These are phyloP conservation scores for Anthopleura sola DNA, from an alignment of 64 coral and sea anemone species.

Conservation along the genomic window DNA sequence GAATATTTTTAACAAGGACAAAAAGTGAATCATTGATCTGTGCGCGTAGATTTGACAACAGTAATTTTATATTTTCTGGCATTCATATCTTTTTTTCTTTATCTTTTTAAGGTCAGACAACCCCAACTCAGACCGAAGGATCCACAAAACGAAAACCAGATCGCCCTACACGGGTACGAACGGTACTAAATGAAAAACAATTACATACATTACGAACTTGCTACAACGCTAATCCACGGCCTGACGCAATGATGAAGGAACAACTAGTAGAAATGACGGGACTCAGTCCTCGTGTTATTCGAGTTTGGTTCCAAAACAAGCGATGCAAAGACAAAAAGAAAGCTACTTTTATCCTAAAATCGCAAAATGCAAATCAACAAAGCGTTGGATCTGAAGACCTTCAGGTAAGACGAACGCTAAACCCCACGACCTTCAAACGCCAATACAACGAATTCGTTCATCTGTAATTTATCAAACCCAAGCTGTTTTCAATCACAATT, in stretches of 20 bases:
- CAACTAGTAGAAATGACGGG: constrained; percentile 99
- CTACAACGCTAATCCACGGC: constrained; percentile 90
- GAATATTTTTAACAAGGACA: too few relatives aligned
- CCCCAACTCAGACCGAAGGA: constrained; percentile 27
- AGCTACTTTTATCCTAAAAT: constrained; percentile 79
- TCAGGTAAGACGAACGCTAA: constrained; percentile 46
- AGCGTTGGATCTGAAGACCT: constrained; percentile 60
- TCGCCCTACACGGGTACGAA: constrained; percentile 93
- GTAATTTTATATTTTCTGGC: too few relatives aligned
- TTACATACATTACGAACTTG: constrained; percentile 93
- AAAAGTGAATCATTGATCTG: too few relatives aligned
- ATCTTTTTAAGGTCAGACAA: background rate
- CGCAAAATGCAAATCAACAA: constrained; percentile 44
- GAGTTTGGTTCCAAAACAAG: constrained; percentile 99
- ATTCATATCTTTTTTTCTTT: background rate
- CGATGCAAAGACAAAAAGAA: constrained; percentile 99
- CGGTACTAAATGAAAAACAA: constrained; percentile 98
- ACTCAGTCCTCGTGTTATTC: constrained; percentile 91
- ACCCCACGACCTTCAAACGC: background rate
- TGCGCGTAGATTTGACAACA: too few relatives aligned
- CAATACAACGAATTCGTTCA: background rate
- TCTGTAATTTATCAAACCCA: background rate
- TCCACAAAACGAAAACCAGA: constrained; percentile 74
- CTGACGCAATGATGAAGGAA: constrained; percentile 99
- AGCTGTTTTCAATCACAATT: background rate